Conservation (phyloP, 2,888 invertebrate genomes). For the Trachelus troglodyta region DNA sequence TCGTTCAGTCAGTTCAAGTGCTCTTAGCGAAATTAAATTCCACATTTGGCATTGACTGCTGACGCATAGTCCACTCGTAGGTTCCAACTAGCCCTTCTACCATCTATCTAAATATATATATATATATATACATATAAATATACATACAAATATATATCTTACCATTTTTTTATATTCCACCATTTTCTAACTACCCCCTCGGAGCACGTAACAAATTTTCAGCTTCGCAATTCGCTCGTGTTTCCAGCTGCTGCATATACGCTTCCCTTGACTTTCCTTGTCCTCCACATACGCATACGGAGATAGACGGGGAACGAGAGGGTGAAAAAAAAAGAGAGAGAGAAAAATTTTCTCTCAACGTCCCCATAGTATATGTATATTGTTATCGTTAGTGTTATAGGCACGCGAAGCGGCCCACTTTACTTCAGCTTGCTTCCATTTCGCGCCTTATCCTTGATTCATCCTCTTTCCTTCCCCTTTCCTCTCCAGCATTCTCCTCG, state of each 20-base stretch:
- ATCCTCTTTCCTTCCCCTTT: neutral
- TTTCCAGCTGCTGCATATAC: neutral
- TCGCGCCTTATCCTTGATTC: neutral
- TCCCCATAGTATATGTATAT: conserved; percentile 24
- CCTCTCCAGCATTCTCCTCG: conserved; percentile 20
- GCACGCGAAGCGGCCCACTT: conserved; percentile 34
- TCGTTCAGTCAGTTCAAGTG: conserved; percentile 25
- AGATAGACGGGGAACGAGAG: neutral
- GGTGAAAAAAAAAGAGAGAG: conserved; percentile 6
- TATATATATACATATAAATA: too few relatives aligned
- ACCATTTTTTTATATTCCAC: neutral
- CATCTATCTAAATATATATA: too few relatives aligned
- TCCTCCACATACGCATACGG: neutral
- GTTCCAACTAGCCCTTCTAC: neutral
- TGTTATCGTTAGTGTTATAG: conserved; percentile 47
- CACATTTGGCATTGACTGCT: conserved; percentile 13
- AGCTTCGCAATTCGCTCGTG: neutral
- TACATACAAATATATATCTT: too few relatives aligned
- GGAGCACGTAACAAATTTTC: neutral
- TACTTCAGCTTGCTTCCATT: conserved; percentile 17
- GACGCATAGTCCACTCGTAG: neutral
- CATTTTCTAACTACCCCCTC: neutral
- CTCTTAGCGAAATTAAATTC: conserved; percentile 47
- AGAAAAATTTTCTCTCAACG: neutral
- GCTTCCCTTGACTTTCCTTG: neutral